Evolutionary conservation across 2,113 vertebrate species (phyloP).

Genomic region (Embiotoca jacksoni): DNA sequence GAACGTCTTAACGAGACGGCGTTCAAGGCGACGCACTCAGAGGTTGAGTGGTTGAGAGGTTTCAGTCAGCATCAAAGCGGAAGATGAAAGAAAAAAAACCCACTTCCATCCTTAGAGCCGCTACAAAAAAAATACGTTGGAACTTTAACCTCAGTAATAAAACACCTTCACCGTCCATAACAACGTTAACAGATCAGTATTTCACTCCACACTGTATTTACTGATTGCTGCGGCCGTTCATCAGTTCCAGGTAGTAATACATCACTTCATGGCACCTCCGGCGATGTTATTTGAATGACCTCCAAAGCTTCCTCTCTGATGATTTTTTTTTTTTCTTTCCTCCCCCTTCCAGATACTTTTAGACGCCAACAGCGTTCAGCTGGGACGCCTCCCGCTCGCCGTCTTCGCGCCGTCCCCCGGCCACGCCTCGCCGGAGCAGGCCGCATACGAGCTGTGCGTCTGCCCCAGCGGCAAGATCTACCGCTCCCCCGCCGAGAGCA

Average conservation of each 20-base stretch:
- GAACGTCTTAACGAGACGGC: no score
- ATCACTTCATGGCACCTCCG: constrained; percentile 44
- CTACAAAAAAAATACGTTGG: no score
- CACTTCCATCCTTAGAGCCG: no score
- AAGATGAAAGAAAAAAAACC: no score
- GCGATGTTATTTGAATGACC: constrained; percentile 50
- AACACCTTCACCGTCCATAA: no score
- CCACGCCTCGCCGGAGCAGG: constrained; percentile 85
- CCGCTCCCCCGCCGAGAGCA: constrained; percentile 91
- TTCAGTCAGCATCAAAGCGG: no score
- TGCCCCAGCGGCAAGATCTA: constrained; percentile 97
- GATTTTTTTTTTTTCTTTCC: background rate
- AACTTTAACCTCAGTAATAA: no score
- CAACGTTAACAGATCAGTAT: constrained; percentile 22
- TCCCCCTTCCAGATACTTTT: constrained; percentile 89
- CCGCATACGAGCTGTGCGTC: constrained; percentile 93
- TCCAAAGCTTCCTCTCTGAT: constrained; percentile 20
- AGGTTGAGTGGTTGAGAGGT: no score
- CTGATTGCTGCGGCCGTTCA: constrained; percentile 45
- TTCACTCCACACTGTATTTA: constrained; percentile 41
- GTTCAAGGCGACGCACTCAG: no score
- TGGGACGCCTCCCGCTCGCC: constrained; percentile 91
- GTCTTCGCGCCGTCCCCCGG: constrained; percentile 69
- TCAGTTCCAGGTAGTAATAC: constrained; percentile 36
- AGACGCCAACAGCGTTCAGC: constrained; percentile 90